phyloP scores from a whole-genome alignment of 2,888 invertebrate genomes.

The Eilema caniola region DNA sequence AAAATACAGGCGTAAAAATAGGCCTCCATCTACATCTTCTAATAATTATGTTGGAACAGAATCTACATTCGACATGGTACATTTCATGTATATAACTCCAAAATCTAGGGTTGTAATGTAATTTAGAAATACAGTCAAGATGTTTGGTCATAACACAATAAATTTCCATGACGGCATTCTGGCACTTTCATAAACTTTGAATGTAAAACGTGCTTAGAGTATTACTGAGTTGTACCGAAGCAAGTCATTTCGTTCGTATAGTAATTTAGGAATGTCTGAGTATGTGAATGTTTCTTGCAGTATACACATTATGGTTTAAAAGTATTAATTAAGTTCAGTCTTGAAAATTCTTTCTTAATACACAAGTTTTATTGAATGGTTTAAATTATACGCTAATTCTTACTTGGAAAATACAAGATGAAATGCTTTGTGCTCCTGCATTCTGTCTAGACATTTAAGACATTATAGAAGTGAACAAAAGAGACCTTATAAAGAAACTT shows the following conservation, averaged over 20 bases:
- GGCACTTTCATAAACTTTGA: constrained; percentile 28
- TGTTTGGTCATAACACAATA: constrained; percentile 2
- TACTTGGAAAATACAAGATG: background rate
- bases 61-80: constrained; percentile 4
- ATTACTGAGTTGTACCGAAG: constrained; percentile 27
- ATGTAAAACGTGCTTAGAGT: constrained; percentile 26
- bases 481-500: too few species aligned
- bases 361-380: background rate
- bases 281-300: constrained; percentile 33
- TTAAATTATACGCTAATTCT: background rate
- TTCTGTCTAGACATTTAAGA: background rate
- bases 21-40: background rate
- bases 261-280: constrained; percentile 36
- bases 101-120: background rate
- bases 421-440: background rate
- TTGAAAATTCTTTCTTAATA: background rate
- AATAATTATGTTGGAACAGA: background rate
- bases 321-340: background rate
- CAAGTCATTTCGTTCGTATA: constrained; percentile 39
- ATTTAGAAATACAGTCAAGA: background rate
- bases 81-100: constrained; percentile 1
- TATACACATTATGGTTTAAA: constrained; percentile 5
- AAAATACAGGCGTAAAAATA: background rate
- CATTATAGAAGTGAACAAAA: background rate
- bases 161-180: constrained; percentile 7